A percentile compares a stretch with the other conserved stretches of the same genome.
Conservation (phyloP, 1,140 invertebrate genomes). For the Drosophila seguyi region DNA sequence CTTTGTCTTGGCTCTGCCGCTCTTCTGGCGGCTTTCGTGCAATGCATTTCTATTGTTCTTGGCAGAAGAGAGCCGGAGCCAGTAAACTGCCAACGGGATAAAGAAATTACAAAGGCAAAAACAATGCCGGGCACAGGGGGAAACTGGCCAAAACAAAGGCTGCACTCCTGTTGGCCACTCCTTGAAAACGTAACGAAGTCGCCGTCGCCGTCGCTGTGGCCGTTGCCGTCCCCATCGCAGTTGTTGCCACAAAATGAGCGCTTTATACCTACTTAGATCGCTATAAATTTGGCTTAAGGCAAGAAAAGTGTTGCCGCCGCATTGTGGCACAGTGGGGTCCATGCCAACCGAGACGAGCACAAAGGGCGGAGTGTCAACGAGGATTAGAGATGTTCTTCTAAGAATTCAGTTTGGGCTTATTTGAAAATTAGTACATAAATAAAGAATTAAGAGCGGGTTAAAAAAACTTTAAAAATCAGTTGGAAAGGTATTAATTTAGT, state of each 20-base stretch:
- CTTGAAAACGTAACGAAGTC: conserved; percentile 76
- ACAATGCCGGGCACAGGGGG: conserved; percentile 12
- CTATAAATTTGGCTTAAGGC: conserved; percentile 83
- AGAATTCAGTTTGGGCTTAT: not conserved
- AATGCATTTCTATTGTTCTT: conserved; percentile 82
- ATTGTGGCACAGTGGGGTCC: conserved; percentile 52
- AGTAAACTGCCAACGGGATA: conserved; percentile 54
- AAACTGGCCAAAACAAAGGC: conserved; percentile 49
- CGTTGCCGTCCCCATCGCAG: conserved; percentile 31
- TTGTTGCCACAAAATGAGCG: conserved; percentile 80
- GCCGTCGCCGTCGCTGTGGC: conserved; percentile 50
- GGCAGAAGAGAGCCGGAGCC: conserved; percentile 36
- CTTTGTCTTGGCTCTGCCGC: conserved; percentile 16
- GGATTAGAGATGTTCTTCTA: conserved; percentile 15
- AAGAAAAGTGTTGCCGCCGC: conserved; percentile 79
- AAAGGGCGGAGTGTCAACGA: conserved; percentile 14
- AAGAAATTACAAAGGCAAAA: conserved; percentile 59
- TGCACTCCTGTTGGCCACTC: conserved; percentile 77
- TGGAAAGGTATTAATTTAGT: not conserved
- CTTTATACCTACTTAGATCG: conserved; percentile 83
- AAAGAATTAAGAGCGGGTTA: not conserved
- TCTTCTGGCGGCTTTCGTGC: conserved; percentile 62
- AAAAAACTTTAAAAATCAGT: not conserved
- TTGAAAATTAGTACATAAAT: conserved; percentile 6
- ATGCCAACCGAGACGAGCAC: not conserved